phyloP scores from a whole-genome alignment of 2,113 vertebrate species.

The Otocyon megalotis region DNA sequence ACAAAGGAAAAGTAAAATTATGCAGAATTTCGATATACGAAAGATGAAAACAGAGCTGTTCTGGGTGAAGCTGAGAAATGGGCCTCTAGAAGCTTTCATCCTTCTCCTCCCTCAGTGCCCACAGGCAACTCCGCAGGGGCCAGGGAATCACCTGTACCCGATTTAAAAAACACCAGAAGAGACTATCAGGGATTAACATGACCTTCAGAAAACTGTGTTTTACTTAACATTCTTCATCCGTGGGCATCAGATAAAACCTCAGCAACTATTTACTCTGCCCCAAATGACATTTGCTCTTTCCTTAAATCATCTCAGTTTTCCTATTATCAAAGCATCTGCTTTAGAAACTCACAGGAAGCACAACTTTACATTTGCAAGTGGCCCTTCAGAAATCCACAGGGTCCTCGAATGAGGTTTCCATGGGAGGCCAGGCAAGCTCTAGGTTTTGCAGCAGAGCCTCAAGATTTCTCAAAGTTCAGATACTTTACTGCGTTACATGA shows the following conservation, averaged over 20 bases:
- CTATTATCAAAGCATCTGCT: neutral
- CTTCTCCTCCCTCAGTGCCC: neutral
- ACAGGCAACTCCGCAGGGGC: neutral
- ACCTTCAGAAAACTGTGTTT: neutral
- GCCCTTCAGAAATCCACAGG: neutral
- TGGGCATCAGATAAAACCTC: neutral
- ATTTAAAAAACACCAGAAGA: neutral
- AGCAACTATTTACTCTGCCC: neutral
- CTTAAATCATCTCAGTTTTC: neutral
- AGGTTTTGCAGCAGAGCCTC: constrained; percentile 72
- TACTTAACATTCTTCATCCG: neutral
- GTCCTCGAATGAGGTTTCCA: neutral
- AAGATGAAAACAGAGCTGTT: constrained; percentile 29
- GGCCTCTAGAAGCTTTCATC: neutral
- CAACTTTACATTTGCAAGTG: neutral
- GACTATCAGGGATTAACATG: neutral
- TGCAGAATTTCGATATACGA: neutral
- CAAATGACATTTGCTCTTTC: neutral
- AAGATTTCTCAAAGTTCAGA: constrained; percentile 92
- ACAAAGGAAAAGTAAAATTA: neutral
- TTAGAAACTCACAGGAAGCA: neutral
- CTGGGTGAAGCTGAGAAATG: neutral
- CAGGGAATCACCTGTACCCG: neutral
- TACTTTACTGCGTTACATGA: constrained; percentile 93
- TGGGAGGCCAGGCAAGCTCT: constrained; percentile 49